These are phyloP conservation scores for Chrysocyon brachyurus DNA, from an alignment of 2,797 vertebrate genomes.

Conservation along the genomic window DNA sequence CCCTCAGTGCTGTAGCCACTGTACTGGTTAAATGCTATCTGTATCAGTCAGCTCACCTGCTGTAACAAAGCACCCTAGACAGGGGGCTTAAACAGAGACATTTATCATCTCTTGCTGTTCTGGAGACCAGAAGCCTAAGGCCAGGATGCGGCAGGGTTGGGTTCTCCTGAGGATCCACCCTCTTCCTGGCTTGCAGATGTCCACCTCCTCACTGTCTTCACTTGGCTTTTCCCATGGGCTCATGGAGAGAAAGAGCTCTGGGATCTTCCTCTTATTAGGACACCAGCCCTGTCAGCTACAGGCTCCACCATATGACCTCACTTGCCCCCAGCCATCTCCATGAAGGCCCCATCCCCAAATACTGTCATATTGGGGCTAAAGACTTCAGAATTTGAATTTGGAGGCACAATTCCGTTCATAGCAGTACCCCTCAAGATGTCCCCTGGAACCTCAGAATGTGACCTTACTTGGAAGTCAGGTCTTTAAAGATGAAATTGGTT, in stretches of 20 bases:
- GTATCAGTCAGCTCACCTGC: not conserved
- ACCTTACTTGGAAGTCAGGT: not conserved
- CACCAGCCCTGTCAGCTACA: not conserved
- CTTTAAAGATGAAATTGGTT: not conserved
- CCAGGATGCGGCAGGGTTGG: not conserved
- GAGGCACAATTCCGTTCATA: not conserved
- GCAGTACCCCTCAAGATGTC: not conserved
- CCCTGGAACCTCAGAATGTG: not conserved
- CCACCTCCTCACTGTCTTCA: not conserved
- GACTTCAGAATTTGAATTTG: not conserved
- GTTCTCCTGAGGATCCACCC: not conserved
- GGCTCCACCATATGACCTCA: not conserved
- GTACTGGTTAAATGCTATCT: not conserved
- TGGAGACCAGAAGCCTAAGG: not conserved
- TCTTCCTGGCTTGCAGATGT: not conserved
- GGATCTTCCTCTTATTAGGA: not conserved
- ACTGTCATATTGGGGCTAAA: not conserved
- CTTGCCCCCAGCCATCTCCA: not conserved
- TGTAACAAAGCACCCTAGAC: not conserved
- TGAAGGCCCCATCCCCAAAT: not conserved
- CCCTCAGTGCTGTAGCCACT: fast-evolving
- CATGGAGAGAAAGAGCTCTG: not conserved
- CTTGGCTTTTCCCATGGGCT: not conserved
- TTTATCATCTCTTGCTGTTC: not conserved
- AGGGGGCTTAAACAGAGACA: not conserved